Evolutionary conservation across 2,888 invertebrate species (phyloP), one percentile per base, ranked within the genome.

Genomic region (Hipparchia sbordonii): DNA sequence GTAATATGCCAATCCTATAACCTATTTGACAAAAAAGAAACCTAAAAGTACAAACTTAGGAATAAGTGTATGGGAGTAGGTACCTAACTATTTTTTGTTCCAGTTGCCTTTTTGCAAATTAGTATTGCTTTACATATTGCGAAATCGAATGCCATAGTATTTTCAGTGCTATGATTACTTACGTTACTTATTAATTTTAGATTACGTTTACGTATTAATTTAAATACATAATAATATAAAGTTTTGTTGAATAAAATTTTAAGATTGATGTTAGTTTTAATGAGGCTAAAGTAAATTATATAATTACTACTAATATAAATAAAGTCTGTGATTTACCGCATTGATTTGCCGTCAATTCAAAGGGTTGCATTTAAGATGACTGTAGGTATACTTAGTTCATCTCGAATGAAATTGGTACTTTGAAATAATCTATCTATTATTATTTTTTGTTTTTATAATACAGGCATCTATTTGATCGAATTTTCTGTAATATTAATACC

Each of bases 31-130:
- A 67, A 70, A 71, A 70, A 74, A 75, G 76, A 79, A 84, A 86
- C 84, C 82, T 82, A 82, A 86, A 82, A 90, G 90, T 90, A 90
- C 90, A 90, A 90, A 90, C 81, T 81, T 86, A 85, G 80, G 63
- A 72, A 78, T 81, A 79, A 74, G 76, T 71, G 62, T 39, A 59
- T 10, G n/a, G 74, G n/a, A n/a, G 2, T 39, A 74, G 67, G 67
- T 77, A n/a, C n/a, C n/a, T n/a, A 23, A 72, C 72, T 73, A 70
- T 70, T 45, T 39, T 70, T 70, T 72, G 67, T 67, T 74, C 12
- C 59, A 60, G 59, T 59, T 68, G 57, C 48, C 23, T 68, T 68
- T 57, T 57, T 51, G 52, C 7, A 59, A 51, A 68, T 1, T 68
- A 48, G 33, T 51, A 68, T 51, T 23, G 13, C 45, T 9, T 9